Percentiles rank a stretch among this genome's conserved stretches.
Evolutionary conservation across 2,113 vertebrate species (phyloP).

Genomic region (Jacana jacana): DNA sequence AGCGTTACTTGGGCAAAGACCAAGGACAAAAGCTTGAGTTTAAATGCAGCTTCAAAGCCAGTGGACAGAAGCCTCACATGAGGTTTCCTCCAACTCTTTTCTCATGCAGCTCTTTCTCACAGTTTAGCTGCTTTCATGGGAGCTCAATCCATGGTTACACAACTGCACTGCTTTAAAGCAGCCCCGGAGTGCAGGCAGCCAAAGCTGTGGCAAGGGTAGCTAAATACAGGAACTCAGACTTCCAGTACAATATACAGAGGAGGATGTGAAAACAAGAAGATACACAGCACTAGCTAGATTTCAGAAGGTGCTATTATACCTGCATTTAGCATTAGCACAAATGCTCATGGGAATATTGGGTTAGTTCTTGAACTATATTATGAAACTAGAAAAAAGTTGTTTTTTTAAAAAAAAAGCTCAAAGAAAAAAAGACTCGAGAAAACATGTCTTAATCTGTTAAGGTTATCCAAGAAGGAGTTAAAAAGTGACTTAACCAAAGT

Average conservation of each 20-base stretch:
- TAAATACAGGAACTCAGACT: not conserved
- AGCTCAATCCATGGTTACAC: not conserved
- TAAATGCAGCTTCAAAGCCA: not conserved
- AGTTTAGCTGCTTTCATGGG: not conserved
- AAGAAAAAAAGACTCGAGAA: not conserved
- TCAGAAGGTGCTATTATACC: not conserved
- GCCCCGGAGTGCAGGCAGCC: not conserved
- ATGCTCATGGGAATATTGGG: rapidly evolving
- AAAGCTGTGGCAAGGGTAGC: not conserved
- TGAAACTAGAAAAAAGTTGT: not conserved
- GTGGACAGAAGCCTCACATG: not conserved
- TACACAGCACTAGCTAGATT: not conserved
- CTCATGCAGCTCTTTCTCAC: not conserved
- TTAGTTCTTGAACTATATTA: not conserved
- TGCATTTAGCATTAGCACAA: not conserved
- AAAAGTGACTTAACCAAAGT: slow-evolving; percentile 45
- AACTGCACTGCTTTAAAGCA: not conserved
- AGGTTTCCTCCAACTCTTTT: not conserved
- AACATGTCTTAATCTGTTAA: not conserved
- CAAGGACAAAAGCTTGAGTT: not conserved
- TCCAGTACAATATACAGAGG: not conserved
- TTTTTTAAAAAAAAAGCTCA: not conserved
- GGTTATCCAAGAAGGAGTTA: slow-evolving; percentile 49
- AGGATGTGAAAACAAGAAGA: not conserved
- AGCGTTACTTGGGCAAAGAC: not conserved